Percentiles rank a stretch among this genome's conserved stretches.
These are phyloP conservation scores for Uria lomvia DNA, from an alignment of 2,113 vertebrate species.

Conservation along the genomic window DNA sequence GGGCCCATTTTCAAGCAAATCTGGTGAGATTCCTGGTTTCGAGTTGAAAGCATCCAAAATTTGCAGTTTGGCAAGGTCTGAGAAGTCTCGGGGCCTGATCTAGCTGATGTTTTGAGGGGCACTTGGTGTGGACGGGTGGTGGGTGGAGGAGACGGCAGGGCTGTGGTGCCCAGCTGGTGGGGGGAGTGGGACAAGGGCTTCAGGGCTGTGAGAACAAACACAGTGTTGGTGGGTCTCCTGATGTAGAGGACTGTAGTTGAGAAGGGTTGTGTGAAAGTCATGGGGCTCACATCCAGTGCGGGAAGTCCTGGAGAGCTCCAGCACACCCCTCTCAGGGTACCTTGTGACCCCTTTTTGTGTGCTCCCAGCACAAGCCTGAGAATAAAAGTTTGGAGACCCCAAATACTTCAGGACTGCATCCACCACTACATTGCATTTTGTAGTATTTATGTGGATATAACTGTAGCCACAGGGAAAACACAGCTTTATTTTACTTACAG, in stretches of 20 bases:
- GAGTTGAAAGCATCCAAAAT: slow-evolving; percentile 1
- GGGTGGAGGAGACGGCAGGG: not conserved
- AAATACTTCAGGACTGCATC: not conserved
- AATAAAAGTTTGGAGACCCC: not conserved
- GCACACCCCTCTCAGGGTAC: not conserved
- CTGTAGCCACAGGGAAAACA: not conserved
- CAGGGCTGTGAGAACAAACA: not conserved
- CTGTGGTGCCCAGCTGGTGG: not conserved
- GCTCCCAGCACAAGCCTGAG: not conserved
- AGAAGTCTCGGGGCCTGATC: not conserved
- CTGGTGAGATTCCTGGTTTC: slow-evolving; percentile 10
- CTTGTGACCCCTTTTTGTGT: not conserved
- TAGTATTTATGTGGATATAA: not conserved
- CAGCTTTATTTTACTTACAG: not conserved
- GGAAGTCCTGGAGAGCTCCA: not conserved
- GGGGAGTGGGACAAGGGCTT: not conserved
- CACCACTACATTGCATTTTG: not conserved
- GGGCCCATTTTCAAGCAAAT: slow-evolving; percentile 14
- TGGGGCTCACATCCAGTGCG: not conserved
- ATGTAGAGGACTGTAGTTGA: no score
- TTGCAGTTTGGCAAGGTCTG: not conserved
- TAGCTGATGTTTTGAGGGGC: accelerated
- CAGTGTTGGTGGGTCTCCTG: not conserved
- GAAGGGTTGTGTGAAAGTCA: not conserved
- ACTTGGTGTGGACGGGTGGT: not conserved